Evolutionary conservation across 2,797 vertebrate species (phyloP), one percentile per base, ranked within the genome.

Genomic region (Holocentrus rufus): DNA sequence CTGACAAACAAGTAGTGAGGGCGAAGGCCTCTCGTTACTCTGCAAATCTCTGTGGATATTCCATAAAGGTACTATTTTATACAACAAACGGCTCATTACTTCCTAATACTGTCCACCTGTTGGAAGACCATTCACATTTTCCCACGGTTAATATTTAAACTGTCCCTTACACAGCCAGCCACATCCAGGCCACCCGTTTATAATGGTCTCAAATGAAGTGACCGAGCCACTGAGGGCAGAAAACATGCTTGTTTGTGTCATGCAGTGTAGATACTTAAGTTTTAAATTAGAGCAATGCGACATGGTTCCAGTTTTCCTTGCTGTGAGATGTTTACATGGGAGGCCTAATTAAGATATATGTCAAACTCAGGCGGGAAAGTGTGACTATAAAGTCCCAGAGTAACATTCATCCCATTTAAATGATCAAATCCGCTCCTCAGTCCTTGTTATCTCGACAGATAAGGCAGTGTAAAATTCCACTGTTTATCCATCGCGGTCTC

Each of bases 211-310:
- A 70, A 44, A 71, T 20, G 44, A 70, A 60, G 50, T 64, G 49
- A 47, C 62, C 2, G 17, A 69, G 53, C 50, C 74, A 71, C 42
- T 34, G 52, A 67, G 17, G 76, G 69, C 36, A 65, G 65, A 53
- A 65, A 83, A 59, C 76, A 88, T 86, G 82, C 80, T 69, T 20
- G 57, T 72, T 73, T 54, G 69, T 72, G 69, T 79, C 88, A 84
- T 80, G 86, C 74, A 3, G 66, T 69, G 62, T 14, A 72, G 47
- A 81, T 42, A 59, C 59, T 77, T 63, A 70, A 6, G 34, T 56
- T 63, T 76, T 62, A 68, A 85, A 81, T 75, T 30, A 72, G 42
- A 44, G 63, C 23, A 67, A 84, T 78, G 63, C 61, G 46, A 77
- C 59, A 79, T 68, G 50, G 47, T 65, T 87, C 78, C 80, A 77